phyloP scores from a whole-genome alignment of 2,888 invertebrate genomes.

The Agrotis clavis region DNA sequence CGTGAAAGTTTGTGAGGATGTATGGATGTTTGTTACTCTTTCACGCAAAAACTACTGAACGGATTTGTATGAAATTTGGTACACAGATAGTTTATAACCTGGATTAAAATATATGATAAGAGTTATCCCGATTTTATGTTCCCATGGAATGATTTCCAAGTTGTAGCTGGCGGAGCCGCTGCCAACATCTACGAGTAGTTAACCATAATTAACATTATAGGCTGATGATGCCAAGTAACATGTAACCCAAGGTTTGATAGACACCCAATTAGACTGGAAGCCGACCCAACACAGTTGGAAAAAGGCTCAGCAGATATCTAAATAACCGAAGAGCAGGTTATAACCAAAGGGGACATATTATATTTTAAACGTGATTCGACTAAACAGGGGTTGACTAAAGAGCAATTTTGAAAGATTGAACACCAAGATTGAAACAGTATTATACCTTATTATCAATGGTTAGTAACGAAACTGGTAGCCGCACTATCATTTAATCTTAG shows the following conservation, averaged over 20 bases:
- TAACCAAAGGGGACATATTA: background rate
- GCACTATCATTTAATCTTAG: conserved; percentile 17
- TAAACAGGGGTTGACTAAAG: background rate
- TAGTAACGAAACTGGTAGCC: conserved; percentile 16
- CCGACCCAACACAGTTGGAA: background rate
- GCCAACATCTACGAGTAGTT: no score
- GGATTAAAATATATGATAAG: no score
- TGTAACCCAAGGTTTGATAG: background rate
- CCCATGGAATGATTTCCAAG: no score
- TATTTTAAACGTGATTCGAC: background rate
- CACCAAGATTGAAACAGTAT: conserved; percentile 1
- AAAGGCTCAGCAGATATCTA: background rate
- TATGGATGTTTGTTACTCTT: no score
- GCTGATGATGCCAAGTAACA: background rate
- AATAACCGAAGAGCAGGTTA: background rate
- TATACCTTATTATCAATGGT: conserved; percentile 20
- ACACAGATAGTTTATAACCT: no score
- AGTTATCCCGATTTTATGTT: no score
- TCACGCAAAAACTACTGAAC: no score
- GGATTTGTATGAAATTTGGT: no score
- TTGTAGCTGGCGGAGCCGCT: no score
- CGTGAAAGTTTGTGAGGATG: no score
- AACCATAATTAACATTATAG: no score
- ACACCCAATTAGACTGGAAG: background rate
- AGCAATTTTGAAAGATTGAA: conserved; percentile 25